These are phyloP conservation scores for Ammodytes dubius DNA, from an alignment of 2,113 vertebrate species.

Conservation along the genomic window DNA sequence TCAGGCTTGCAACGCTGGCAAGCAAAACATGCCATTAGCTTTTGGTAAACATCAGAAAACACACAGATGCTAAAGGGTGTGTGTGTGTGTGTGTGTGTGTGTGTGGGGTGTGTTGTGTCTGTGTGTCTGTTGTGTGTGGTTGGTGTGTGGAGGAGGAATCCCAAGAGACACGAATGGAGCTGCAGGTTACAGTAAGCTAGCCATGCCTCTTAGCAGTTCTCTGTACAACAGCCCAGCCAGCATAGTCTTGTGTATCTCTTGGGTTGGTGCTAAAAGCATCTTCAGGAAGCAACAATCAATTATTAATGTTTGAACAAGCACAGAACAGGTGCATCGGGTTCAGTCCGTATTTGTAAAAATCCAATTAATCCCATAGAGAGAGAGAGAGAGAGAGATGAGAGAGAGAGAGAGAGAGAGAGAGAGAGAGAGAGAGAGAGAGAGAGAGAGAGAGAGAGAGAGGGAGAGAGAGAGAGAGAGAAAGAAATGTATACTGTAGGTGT, in stretches of 20 bases:
- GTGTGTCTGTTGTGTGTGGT: constrained; percentile 14
- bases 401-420: not conserved
- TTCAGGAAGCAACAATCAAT: constrained; percentile 66
- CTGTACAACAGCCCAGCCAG: not conserved
- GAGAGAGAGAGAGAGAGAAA: no score
- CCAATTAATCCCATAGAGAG: constrained; percentile 2
- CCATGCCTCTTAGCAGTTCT: constrained; percentile 47
- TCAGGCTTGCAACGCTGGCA: constrained; percentile 33
- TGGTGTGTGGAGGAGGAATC: no score
- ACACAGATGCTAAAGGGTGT: constrained; percentile 42
- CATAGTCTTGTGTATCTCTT: constrained; percentile 27
- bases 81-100: constrained; percentile 35
- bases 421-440: not conserved
- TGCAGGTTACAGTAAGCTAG: constrained; percentile 60
- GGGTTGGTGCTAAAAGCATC: constrained; percentile 53
- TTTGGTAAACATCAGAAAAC: constrained; percentile 68
- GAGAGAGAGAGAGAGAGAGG: not conserved
- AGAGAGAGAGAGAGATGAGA: not conserved
- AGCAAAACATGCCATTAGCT: constrained; percentile 59
- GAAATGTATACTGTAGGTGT: not conserved
- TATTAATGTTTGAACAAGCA: constrained; percentile 62
- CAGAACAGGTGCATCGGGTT: constrained; percentile 22
- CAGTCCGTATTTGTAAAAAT: constrained; percentile 22
- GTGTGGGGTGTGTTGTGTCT: constrained; percentile 28
- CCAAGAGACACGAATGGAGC: constrained; percentile 61